These are phyloP conservation scores for Oscheius sp. DNA, from an alignment of 2,888 invertebrate genomes.

Conservation along the genomic window DNA sequence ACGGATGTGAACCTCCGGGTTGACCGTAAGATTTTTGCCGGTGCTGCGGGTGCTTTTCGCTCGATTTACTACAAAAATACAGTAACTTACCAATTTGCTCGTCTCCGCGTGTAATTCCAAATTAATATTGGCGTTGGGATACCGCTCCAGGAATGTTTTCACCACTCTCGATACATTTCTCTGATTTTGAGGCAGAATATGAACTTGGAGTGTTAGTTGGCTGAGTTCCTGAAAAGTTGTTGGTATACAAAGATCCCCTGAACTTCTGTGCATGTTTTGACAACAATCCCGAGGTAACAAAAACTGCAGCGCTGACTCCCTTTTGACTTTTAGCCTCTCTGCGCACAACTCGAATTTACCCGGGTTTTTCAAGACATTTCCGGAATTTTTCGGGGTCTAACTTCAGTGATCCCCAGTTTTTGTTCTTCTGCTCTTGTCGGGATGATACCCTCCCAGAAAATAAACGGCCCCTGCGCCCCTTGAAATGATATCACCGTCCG, in stretches of 20 bases:
- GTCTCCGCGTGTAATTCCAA: conserved; percentile 55
- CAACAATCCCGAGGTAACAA: neutral
- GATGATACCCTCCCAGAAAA: too few species aligned
- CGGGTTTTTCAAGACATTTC: too few species aligned
- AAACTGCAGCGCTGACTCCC: too few species aligned
- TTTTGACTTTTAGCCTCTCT: neutral
- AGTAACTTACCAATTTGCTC: conserved; percentile 28
- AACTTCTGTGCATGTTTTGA: neutral
- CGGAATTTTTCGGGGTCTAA: too few species aligned
- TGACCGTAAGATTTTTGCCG: neutral
- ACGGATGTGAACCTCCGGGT: too few species aligned
- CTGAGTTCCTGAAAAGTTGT: conserved; percentile 53
- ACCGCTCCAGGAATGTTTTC: conserved; percentile 45
- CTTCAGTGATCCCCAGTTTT: too few species aligned
- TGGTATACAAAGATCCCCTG: conserved; percentile 65
- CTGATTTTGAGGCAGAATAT: conserved; percentile 42
- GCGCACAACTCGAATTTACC: too few species aligned
- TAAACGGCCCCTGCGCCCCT: too few species aligned
- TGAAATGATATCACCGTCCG: too few species aligned
- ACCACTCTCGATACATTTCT: conserved; percentile 49
- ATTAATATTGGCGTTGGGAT: conserved; percentile 51
- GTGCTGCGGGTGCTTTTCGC: neutral
- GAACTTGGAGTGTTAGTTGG: conserved; percentile 54
- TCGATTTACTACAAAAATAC: neutral
- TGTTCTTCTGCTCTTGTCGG: too few species aligned